Base-by-base conservation (phyloP, 2,888 invertebrate species). In the Augochlorella aurata region DNA sequence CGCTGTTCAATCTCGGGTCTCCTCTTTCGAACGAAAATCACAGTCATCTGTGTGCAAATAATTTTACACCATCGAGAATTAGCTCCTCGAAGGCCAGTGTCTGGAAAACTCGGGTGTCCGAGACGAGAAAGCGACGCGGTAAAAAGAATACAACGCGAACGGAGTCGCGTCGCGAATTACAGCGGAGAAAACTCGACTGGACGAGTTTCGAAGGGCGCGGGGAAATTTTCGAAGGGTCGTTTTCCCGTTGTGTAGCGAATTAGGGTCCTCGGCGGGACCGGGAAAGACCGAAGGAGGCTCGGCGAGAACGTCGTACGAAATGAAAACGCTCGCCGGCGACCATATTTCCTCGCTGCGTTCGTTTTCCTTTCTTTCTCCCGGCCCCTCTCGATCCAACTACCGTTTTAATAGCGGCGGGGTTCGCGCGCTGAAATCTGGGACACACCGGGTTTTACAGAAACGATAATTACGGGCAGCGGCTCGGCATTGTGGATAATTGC, bases 391-490 rank as follows among this genome's bases (percentile, higher is more conserved):
- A 63, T 38, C 21, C 7, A 18, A 54, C 50, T 45, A 52, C 74
- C 67, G 72, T 73, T 73, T 82, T 61, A 81, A 81, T 71, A 38
- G 54, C 61, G 50, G 16, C 74, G 71, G 24, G 50, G 24, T 16
- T 63, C 63, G 29, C 63, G 38, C 63, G 49, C 21, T 65, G 77
- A 79, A 85, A 82, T 77, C 21, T 79, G 47, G 81, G 67, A 38
- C 69, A 65, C 24, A 16, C 63, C 66, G 65, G 75, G 74, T 83
- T 73, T 29, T 74, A 49, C 58, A 63, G 67, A 77, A 70, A 73
- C 77, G 76, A 81, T 77, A 75, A 71, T 83, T 78, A 71, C 79
- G 52, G 65, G 75, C 77, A 79, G 71, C 76, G 63, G 63, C 63
- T 16, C 38, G 38, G 63, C 63, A 74, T 69, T 69, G 65, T 68